Base-by-base conservation (phyloP, 2,797 vertebrate species). In the Xenops minutus region DNA sequence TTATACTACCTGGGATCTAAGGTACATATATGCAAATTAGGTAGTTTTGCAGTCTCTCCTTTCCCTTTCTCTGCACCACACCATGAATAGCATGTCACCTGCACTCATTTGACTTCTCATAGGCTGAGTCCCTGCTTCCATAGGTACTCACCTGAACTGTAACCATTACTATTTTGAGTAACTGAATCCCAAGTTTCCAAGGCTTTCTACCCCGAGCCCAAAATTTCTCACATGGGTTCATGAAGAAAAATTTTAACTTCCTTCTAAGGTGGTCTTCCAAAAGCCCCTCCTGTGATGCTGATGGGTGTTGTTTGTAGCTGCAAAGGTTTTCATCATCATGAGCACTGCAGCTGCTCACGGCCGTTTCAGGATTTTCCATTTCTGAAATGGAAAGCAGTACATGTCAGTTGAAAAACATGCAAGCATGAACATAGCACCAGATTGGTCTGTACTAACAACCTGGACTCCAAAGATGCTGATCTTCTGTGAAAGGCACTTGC, bases 151-250 rank as follows among this genome's bases (percentile, higher is more conserved):
- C 99, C 98, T 99, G 99, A 36, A 98, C 51, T 23, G 99, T 99
- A 95, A 99, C 99, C 96, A 99, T 98, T 3, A 94, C 98, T 44
- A 99, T 99, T 97, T 99, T 99, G 79, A 99, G 94, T 90, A 99
- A 98, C 69, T 99, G 99, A 82, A 99, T 97, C 56, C 98, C 98
- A 77, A 99, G 98, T 93, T 99, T 99, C 99, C 99, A 99, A 2
- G 99, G 99, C 79, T 99, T 99, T 85, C 99, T 98, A 26, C 99
- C 98, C 48, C 98, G 98, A 58, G 99, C 98, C 97, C 96, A 98
- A 96, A 99, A 99, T 94, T 99, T 99, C 95, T 99, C 99, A 95
- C 99, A 99, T 1, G 99, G 99, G 88, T 99, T 99, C 99, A 99
- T 99, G 95, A 99, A 99, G 96, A 99, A 99, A 96, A 99, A 99